phyloP scores from a whole-genome alignment of 2,113 vertebrate species.

The Catagonus wagneri region DNA sequence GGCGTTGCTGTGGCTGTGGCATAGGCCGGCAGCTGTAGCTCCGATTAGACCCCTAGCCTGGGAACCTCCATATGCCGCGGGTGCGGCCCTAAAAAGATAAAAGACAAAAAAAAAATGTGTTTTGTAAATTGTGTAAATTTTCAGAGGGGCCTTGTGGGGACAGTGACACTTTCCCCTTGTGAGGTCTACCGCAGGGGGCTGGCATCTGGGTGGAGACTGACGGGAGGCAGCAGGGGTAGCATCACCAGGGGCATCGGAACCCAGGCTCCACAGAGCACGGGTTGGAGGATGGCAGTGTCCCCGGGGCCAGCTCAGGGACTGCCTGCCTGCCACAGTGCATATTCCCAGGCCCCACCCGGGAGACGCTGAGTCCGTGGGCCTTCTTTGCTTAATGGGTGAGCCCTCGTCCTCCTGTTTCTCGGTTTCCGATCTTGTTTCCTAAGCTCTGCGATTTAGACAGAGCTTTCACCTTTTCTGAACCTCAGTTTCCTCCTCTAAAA shows the following conservation, averaged over 20 bases:
- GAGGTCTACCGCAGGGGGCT: neutral
- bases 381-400: neutral
- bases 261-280: neutral
- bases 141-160: too few relatives aligned
- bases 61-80: too few relatives aligned
- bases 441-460: neutral
- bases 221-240: rapidly evolving
- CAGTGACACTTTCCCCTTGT: neutral
- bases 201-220: neutral
- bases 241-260: neutral
- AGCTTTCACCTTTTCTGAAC: neutral
- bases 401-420: neutral
- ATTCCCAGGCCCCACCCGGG: neutral
- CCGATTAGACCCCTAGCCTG: too few relatives aligned
- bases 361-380: neutral
- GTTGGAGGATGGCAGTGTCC: rapidly evolving
- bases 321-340: neutral
- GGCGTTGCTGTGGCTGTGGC: too few relatives aligned
- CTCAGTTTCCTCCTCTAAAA: neutral
- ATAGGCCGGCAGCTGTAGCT: too few relatives aligned
- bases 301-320: neutral
- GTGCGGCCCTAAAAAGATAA: too few relatives aligned
- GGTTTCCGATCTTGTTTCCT: neutral
- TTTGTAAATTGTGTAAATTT: neutral
- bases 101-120: too few relatives aligned